A percentile compares a stretch with the other conserved stretches of the same genome.
Conservation (phyloP, 2,113 vertebrate genomes). For the Pangasianodon gigas region DNA sequence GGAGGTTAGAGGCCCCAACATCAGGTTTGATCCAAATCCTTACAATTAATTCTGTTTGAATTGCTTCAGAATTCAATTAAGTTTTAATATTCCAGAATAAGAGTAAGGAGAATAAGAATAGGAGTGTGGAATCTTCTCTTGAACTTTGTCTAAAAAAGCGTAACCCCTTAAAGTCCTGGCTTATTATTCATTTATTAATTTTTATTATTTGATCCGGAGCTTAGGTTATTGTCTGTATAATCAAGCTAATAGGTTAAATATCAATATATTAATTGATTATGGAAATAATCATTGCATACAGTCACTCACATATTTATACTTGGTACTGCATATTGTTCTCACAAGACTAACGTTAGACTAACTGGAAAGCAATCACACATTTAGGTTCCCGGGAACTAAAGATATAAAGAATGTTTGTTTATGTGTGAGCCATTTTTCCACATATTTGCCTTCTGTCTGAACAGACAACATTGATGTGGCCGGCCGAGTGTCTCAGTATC, state of each 20-base stretch:
- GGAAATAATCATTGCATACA: background rate
- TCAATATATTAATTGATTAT: background rate
- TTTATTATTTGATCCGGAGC: background rate
- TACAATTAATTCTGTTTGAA: background rate
- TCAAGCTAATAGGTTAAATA: background rate
- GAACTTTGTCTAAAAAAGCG: background rate
- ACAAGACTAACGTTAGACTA: background rate
- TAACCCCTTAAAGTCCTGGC: background rate
- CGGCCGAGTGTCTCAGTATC: constrained; percentile 68
- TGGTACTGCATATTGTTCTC: background rate
- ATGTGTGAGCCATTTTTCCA: background rate
- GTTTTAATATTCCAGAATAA: background rate
- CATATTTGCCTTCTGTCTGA: background rate
- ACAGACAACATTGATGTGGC: constrained; percentile 70
- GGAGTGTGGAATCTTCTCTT: background rate
- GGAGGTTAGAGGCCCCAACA: constrained; percentile 63
- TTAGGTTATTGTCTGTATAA: background rate
- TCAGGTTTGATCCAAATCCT: constrained; percentile 55
- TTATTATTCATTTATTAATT: background rate
- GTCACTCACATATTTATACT: background rate
- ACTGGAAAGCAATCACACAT: background rate
- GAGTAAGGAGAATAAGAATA: background rate
- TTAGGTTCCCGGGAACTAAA: background rate
- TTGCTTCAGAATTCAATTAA: background rate
- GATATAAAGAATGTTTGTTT: background rate